Percentiles rank a stretch among this genome's conserved stretches.
Evolutionary conservation across 2,797 vertebrate species (phyloP).

Genomic region (Siniperca scherzeri): DNA sequence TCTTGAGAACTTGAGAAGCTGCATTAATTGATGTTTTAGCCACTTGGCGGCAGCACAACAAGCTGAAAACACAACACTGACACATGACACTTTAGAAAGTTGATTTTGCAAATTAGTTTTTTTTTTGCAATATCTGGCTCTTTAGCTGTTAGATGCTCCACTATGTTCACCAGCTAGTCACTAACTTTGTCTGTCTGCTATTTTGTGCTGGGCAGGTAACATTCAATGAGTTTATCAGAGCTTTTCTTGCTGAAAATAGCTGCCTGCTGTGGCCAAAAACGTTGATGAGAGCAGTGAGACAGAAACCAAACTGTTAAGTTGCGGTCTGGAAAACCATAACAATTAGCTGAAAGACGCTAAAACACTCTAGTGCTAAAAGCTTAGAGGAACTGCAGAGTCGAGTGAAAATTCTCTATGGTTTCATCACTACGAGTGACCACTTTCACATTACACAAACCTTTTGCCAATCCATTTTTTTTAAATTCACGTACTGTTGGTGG

Average conservation of each 20-base stretch:
- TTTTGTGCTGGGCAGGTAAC: background rate
- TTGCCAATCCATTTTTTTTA: conserved; percentile 6
- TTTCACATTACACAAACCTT: background rate
- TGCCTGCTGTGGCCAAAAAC: background rate
- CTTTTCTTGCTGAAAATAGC: background rate
- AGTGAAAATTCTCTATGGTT: background rate
- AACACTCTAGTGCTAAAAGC: background rate
- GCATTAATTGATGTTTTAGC: too few species aligned
- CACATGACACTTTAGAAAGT: too few species aligned
- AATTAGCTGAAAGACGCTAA: background rate
- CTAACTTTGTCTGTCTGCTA: background rate
- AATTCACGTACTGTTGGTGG: conserved; percentile 4
- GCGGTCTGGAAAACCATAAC: too few species aligned
- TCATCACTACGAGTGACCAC: background rate
- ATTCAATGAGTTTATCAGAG: background rate
- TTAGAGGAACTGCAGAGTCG: background rate
- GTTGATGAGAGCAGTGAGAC: background rate
- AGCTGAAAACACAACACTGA: too few species aligned
- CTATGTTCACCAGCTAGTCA: background rate
- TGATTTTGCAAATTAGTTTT: background rate
- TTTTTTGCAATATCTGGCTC: background rate
- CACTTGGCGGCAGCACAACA: too few species aligned
- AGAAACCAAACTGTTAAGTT: background rate
- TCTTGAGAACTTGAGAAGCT: background rate
- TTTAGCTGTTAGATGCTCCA: background rate